Base-by-base conservation (phyloP, 2,888 invertebrate genomes). In the Pandemis corylana region DNA sequence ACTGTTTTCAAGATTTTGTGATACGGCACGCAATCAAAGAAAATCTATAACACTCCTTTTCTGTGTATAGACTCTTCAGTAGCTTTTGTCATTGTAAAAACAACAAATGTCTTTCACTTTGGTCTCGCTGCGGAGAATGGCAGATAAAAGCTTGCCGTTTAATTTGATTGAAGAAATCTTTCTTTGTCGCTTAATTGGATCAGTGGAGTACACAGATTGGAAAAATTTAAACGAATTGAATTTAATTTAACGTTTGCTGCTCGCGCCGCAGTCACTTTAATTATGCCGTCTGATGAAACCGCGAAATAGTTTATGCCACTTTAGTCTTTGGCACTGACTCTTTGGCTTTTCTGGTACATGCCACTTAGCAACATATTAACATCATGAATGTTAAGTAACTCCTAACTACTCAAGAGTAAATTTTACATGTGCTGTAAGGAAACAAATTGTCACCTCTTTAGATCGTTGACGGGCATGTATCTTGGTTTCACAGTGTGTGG, bases 81-180 rank as follows among this genome's bases (percentile, higher is more conserved):
- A 61, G 51, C 61, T 66, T 44, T 69, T 66, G 42, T 36, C 51
- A 61, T 70, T 62, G 69, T 65, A 44, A 68, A 68, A 71, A 73
- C 56, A 73, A 59, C 56, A 69, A 69, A 70, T 70, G 69, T 53
- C 65, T 66, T 46, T 56, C 63, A 20, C 63, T 72, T 69, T 53
- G 20, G 64, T 42, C 49, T 59, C 63, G 41, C 53, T 49, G 64
- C 59, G 51, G 66, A 53, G 69, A 59, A 65, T 42, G 61, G 61
- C 69, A 51, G 74, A 74, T 70, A 74, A 74, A 74, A 66, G 69
- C 65, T 36, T 69, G 65, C 65, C 13, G 61, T 74, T 70, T 70
- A 74, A 74, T 74, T 74, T 74, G 74, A 74, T 74, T 70, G 74
- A 70, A 74, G 65, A 74, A 74, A 74, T 70, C 74, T 74, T 70